Evolutionary conservation across 2,888 invertebrate genomes (phyloP).

Genomic region (Azorinus chamasolen): DNA sequence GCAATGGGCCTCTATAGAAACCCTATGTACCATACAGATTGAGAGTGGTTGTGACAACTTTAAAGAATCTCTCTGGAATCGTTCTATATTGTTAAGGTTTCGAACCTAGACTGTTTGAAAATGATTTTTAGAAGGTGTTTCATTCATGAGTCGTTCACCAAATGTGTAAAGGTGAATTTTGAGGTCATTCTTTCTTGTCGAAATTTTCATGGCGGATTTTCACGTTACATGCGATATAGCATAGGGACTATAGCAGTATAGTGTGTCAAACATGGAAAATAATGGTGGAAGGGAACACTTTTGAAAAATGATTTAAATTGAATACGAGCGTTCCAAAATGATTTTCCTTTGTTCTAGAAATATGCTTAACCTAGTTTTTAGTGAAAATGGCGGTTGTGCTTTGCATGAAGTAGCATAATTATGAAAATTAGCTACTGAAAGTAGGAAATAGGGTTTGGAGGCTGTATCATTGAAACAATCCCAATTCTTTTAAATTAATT

Average conservation of each 20-base stretch:
- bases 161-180: conserved; percentile 81
- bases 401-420: conserved; percentile 40
- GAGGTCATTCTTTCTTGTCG: conserved; percentile 79
- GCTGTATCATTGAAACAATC: too few species aligned
- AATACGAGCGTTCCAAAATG: neutral
- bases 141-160: conserved; percentile 81
- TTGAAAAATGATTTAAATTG: neutral
- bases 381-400: conserved; percentile 65
- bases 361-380: neutral
- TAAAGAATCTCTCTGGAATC: conserved; percentile 55
- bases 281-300: conserved; percentile 8
- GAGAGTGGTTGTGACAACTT: conserved; percentile 66
- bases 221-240: neutral
- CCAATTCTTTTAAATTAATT: too few species aligned
- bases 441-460: too few species aligned
- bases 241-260: conserved; percentile 20
- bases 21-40: conserved; percentile 71
- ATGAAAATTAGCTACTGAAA: conserved; percentile 46
- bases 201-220: conserved; percentile 73
- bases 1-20: conserved; percentile 60
- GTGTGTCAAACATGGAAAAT: neutral
- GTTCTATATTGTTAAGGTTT: conserved; percentile 41
- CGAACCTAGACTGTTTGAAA: conserved; percentile 36
- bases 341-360: too few species aligned
- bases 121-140: conserved; percentile 82